Percentiles rank a stretch among this genome's conserved stretches.
Conservation (phyloP, 2,113 vertebrate species). For the Brevimyrus niger region DNA sequence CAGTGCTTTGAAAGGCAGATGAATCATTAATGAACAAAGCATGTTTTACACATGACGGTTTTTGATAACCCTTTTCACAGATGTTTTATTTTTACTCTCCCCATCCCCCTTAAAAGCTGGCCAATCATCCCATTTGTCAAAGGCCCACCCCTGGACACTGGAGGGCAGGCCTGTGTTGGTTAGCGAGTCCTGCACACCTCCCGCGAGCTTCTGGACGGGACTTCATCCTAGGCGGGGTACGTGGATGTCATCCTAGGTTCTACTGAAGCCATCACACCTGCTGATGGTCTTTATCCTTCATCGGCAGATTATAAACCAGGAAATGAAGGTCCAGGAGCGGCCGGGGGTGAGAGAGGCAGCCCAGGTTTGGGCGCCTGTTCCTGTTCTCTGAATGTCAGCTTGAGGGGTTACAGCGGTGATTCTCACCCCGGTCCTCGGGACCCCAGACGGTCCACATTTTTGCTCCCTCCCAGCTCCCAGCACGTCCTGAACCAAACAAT, state of each 20-base stretch:
- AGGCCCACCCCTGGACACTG: neutral
- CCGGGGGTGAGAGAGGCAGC: neutral
- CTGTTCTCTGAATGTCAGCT: neutral
- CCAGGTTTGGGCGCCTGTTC: neutral
- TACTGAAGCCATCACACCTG: neutral
- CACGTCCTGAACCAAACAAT: neutral
- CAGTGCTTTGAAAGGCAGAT: neutral
- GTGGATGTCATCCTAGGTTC: neutral
- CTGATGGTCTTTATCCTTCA: neutral
- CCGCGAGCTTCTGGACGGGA: neutral
- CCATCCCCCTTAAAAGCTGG: neutral
- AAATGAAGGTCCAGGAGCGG: neutral
- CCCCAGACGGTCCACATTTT: neutral
- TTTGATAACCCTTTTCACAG: neutral
- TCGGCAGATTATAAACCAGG: neutral
- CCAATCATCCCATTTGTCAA: neutral
- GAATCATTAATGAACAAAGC: neutral
- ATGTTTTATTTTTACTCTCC: neutral
- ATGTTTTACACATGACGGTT: neutral
- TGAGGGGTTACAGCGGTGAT: neutral
- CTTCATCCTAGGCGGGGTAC: neutral
- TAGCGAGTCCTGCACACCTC: neutral
- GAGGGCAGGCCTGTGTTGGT: neutral
- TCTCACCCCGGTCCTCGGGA: neutral
- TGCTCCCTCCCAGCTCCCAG: neutral